A percentile compares a stretch with the other conserved stretches of the same genome.
These are phyloP conservation scores for Agonopterix subpropinquella DNA, from an alignment of 2,888 invertebrate genomes.

Conservation along the genomic window DNA sequence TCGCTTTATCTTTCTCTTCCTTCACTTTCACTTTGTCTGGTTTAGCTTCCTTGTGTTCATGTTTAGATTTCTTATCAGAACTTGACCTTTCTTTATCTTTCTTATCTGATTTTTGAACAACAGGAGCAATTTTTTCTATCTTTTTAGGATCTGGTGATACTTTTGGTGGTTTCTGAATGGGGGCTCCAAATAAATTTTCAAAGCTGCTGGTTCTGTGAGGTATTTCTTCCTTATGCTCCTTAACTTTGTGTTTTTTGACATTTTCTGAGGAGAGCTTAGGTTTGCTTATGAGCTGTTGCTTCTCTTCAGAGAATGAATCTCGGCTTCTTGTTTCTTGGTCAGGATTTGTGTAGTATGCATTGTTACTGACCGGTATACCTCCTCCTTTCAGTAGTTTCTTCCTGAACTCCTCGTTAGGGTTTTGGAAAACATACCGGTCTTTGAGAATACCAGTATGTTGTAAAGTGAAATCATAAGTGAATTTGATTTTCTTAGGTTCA, in stretches of 20 bases:
- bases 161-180: conserved; percentile 85
- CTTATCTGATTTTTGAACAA: conserved; percentile 62
- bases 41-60: conserved; percentile 65
- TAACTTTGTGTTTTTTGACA: conserved; percentile 77
- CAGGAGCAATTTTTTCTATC: conserved; percentile 38
- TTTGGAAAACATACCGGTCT: conserved; percentile 90
- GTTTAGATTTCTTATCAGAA: conserved; percentile 65
- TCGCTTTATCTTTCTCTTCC: conserved; percentile 67
- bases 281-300: conserved; percentile 80
- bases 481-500: conserved; percentile 90
- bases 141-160: conserved; percentile 81
- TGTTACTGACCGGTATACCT: conserved; percentile 74
- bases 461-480: conserved; percentile 90
- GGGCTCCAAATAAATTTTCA: conserved; percentile 88
- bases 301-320: conserved; percentile 75
- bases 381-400: conserved; percentile 92
- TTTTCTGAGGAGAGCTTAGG: conserved; percentile 79
- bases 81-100: conserved; percentile 72
- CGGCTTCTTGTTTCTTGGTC: conserved; percentile 74
- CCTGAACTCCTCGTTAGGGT: conserved; percentile 92
- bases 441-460: conserved; percentile 84
- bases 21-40: conserved; percentile 61
- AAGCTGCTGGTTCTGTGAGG: conserved; percentile 79
- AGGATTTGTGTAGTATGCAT: conserved; percentile 63
- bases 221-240: conserved; percentile 73